phyloP scores from a whole-genome alignment of 92 coral and sea anemone species.

The Epizoanthus rinbou region DNA sequence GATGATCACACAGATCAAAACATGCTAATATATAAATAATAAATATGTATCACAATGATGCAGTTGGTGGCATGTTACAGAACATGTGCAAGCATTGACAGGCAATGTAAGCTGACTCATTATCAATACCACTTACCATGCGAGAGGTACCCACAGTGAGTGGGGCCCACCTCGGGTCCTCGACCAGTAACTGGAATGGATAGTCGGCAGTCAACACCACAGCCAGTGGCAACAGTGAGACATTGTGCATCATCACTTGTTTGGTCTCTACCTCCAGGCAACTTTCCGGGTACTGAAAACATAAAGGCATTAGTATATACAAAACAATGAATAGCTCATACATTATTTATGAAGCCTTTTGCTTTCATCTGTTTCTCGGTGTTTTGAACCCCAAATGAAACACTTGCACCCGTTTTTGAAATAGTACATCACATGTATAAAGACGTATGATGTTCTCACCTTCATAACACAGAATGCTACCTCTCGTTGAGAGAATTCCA shows the following conservation, averaged over 20 bases:
- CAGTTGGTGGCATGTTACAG: no score
- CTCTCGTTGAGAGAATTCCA: constrained; percentile 88
- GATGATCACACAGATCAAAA: no score
- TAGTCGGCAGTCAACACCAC: constrained; percentile 68
- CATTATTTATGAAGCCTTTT: no score
- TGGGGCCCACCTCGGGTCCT: constrained; percentile 92
- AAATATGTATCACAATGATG: no score
- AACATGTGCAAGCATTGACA: background rate
- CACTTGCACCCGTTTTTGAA: background rate
- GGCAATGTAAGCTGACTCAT: background rate
- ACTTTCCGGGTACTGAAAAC: constrained; percentile 85
- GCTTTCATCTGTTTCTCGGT: no score
- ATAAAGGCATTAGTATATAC: background rate
- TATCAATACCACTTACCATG: constrained; percentile 56
- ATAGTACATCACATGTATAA: background rate
- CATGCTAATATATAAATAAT: no score
- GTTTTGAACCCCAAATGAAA: background rate
- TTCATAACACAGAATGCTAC: constrained; percentile 93
- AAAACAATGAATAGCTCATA: no score
- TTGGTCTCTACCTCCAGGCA: constrained; percentile 84
- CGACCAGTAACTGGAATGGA: constrained; percentile 90
- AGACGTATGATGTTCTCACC: constrained; percentile 51
- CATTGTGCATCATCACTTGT: constrained; percentile 91
- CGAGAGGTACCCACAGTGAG: constrained; percentile 75
- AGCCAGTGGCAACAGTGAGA: constrained; percentile 85